Conservation (phyloP, 2,888 invertebrate genomes). For the Latrodectus elegans region DNA sequence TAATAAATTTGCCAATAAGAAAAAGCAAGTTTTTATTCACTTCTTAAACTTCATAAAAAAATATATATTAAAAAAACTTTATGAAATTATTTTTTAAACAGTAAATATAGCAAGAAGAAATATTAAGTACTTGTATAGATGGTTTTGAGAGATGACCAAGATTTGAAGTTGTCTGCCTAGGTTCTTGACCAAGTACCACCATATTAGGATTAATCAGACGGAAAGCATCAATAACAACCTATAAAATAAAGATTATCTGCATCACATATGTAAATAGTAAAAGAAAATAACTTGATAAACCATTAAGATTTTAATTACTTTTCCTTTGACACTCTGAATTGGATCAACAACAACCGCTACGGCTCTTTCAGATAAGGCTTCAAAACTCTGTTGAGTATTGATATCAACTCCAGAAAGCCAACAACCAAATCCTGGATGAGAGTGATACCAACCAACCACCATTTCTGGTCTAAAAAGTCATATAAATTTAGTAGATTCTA, state of each 20-base stretch:
- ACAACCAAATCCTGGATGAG: slow-evolving; percentile 99
- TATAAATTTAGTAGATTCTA: not conserved
- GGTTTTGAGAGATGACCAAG: slow-evolving; percentile 98
- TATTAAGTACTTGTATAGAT: slow-evolving; percentile 84
- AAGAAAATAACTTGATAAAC: not conserved
- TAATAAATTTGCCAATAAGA: too few relatives aligned
- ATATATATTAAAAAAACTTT: not conserved
- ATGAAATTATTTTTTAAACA: not conserved
- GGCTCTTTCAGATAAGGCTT: slow-evolving; percentile 96
- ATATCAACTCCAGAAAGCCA: slow-evolving; percentile 99
- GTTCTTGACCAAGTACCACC: slow-evolving; percentile 99
- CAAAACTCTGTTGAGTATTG: slow-evolving; percentile 99
- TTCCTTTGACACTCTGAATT: slow-evolving; percentile 98
- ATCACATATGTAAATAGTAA: too few relatives aligned
- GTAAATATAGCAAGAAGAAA: not conserved
- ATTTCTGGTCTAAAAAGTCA: slow-evolving; percentile 87
- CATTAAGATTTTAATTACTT: slow-evolving; percentile 71
- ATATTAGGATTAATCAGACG: slow-evolving; percentile 98
- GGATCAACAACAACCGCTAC: slow-evolving; percentile 99
- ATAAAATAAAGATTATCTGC: not conserved
- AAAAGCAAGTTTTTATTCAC: too few relatives aligned
- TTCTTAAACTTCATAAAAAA: not conserved
- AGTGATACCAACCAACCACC: slow-evolving; percentile 99
- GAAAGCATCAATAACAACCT: slow-evolving; percentile 88
- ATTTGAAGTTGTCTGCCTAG: slow-evolving; percentile 98